Base-by-base conservation (phyloP, 2,797 vertebrate species). In the Halcyon smyrnensis region DNA sequence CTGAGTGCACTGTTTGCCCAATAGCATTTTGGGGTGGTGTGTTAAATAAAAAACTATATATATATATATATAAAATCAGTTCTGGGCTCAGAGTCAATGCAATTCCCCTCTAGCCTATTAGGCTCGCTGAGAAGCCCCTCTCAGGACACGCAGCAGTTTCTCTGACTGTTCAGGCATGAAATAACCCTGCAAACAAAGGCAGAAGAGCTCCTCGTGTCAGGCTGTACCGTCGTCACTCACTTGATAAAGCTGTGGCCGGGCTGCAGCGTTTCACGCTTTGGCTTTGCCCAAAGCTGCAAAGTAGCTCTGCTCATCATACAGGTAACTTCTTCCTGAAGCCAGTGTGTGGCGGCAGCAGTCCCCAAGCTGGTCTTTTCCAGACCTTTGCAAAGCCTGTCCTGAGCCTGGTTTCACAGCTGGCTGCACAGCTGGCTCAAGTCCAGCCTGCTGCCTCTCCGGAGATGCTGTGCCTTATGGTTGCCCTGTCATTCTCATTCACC, bases 121-220 rank as follows among this genome's bases (percentile, higher is more conserved):
- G 75, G 60, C 70, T 68, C 56, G 87, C 85, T 3, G 18, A 82
- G 82, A 74, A 96, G 67, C 68, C 54, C 69, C 76, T 69, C 85
- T 75, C 56, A 95, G 73, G 82, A 95, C 39, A 15, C 1, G 17
- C 48, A 90, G 89, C 77, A 69, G 57, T 54, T 94, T 94, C 91
- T 81, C 85, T 95, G 93, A 64, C 68, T 84, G 84, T 86, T 95
- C 83, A 95, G 86, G 94, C 95, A 15, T 92, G 91, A 89, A 96
- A 62, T 90, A 91, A 94, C 85, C 28, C 84, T 20, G 78, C 56
- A 94, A 95, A 59, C 37, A 96, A 63, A 90, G 93, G 39, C 94
- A 57, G 41, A 46, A 65, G 70, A 36, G 67, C 57, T 82, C 16
- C 24, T 39, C 21, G 6, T 70, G 87, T 89, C 80, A 54, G 69